Evolutionary conservation across 2,888 invertebrate species (phyloP), one percentile per base, ranked within the genome.

Genomic region (Tipula lateralis): DNA sequence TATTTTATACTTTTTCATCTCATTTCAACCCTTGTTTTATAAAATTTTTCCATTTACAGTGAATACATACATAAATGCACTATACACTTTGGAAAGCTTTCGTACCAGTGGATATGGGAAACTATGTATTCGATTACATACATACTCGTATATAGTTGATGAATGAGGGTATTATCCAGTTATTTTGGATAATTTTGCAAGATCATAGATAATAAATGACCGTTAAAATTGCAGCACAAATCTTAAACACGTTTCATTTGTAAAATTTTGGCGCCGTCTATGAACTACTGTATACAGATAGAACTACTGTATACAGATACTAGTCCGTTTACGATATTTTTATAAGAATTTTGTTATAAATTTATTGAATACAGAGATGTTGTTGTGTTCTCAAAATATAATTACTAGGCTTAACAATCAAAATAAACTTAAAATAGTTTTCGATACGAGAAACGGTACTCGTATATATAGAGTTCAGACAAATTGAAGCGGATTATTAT

Each of bases 381-480:
- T 50, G 50, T 50, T 50, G 50, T 50, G 9, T 66, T 66, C 12
- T 66, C 24, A 24, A n/a, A n/a, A n/a, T 66, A 9, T 66, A 66
- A 24, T 66, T 66, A 66, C 9, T 19, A 9, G 7, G 66, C 24
- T 66, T 6, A 66, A 66, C 24, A 66, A 66, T 66, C 66, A 66
- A 66, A 66, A 66, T 66, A 66, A 66, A 66, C 66, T 66, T 66
- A 66, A 66, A 66, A 66, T 66, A 66, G 66, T 66, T 66, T 44
- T 24, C 2, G 24, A 24, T 66, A 24, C 9, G 66, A 66, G 24
- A 66, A n/a, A n/a, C n/a, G n/a, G n/a, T n/a, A n/a, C n/a, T n/a
- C n/a, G n/a, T 66, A 9, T 50, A 16, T 13, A 9, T 12, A 66
- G 66, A n/a, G 9, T 66, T 24, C 19, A 66, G 9, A 66, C 66